These are phyloP conservation scores for Scaptomyza graminum DNA, from an alignment of 1,140 invertebrate genomes.

Conservation along the genomic window DNA sequence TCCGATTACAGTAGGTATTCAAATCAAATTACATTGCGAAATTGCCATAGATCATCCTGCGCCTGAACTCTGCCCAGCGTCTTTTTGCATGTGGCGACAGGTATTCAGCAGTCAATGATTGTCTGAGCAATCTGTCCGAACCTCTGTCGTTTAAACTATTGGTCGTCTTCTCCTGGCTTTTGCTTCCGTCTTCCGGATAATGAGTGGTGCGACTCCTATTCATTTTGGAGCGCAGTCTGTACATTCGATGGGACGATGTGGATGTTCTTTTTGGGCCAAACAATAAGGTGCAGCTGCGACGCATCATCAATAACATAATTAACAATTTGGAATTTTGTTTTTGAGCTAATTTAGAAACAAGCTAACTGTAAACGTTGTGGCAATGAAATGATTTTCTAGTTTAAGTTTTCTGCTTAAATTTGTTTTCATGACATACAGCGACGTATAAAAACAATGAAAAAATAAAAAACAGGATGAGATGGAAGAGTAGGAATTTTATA, in stretches of 20 bases:
- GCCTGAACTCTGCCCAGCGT: slow-evolving; percentile 27
- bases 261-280: no score
- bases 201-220: background rate
- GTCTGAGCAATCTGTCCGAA: background rate
- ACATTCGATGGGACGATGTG: background rate
- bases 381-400: background rate
- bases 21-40: background rate
- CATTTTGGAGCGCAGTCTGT: background rate
- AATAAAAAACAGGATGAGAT: no score
- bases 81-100: background rate
- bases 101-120: slow-evolving; percentile 8
- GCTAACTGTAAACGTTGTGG: background rate
- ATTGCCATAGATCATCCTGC: slow-evolving; percentile 13
- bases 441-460: no score
- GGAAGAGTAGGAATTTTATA: no score
- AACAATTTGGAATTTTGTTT: background rate
- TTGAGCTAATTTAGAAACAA: background rate
- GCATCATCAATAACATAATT: background rate
- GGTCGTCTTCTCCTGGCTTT: background rate
- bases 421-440: background rate
- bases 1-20: background rate
- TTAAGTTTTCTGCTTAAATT: background rate
- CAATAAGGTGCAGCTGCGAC: background rate
- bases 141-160: background rate
- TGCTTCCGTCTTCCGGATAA: background rate